Evolutionary conservation across 2,797 vertebrate species (phyloP).

Genomic region (Mus spretus): DNA sequence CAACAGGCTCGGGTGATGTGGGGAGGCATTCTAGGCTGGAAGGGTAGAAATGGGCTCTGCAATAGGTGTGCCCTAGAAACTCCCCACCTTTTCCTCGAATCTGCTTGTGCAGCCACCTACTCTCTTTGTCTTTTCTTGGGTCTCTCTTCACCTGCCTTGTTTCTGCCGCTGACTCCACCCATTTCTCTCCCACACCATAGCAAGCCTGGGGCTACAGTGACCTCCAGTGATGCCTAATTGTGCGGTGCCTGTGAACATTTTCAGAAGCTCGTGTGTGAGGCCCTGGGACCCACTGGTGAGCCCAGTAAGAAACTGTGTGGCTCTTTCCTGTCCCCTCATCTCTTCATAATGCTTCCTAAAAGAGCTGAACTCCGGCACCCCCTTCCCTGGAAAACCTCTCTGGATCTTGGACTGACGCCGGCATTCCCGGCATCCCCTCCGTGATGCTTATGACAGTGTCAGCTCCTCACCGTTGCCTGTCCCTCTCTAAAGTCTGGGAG

Average conservation of each 20-base stretch:
- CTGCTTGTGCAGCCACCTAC: conserved; percentile 9
- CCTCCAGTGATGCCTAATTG: not conserved
- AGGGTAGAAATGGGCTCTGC: not conserved
- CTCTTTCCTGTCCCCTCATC: not conserved
- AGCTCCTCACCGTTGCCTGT: not conserved
- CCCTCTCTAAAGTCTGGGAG: not conserved
- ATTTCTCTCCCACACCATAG: conserved; percentile 7
- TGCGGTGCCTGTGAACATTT: not conserved
- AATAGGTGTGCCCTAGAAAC: not conserved
- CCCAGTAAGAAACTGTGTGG: not conserved
- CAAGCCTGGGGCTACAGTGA: not conserved
- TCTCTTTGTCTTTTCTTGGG: conserved; percentile 32
- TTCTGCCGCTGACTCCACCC: conserved; percentile 9
- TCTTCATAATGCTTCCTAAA: conserved; percentile 42
- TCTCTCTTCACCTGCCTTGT: conserved; percentile 51
- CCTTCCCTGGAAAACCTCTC: not conserved
- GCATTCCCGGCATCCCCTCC: not conserved
- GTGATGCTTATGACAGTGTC: not conserved
- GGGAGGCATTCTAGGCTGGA: not conserved
- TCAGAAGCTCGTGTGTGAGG: not conserved
- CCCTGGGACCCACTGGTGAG: not conserved
- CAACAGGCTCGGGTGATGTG: not conserved
- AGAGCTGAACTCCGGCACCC: not conserved
- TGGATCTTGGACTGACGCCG: not conserved
- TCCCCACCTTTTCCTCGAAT: not conserved